phyloP scores from a whole-genome alignment of 2,888 invertebrate species.

The Ligdia adustata region DNA sequence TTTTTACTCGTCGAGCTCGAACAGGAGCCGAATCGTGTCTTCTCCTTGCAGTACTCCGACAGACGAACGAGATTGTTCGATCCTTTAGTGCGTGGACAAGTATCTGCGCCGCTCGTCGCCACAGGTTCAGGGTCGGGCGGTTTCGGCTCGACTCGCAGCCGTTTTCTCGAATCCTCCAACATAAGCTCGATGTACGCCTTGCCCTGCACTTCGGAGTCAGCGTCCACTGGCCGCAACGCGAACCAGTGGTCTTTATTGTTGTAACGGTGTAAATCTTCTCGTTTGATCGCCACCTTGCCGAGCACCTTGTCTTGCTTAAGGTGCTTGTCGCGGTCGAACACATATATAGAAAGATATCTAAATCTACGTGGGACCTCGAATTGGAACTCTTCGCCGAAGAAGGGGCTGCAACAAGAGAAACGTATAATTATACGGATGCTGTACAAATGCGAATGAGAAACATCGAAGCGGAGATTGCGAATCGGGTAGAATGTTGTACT shows the following conservation, averaged over 20 bases:
- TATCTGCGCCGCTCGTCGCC: conserved; percentile 53
- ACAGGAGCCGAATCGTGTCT: conserved; percentile 77
- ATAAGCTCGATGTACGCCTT: conserved; percentile 93
- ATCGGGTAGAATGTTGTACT: conserved; percentile 45
- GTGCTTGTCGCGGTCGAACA: conserved; percentile 93
- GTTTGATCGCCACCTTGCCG: conserved; percentile 92
- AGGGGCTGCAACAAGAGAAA: conserved; percentile 87
- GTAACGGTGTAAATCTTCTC: conserved; percentile 93
- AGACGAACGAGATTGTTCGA: conserved; percentile 73
- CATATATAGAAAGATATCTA: conserved; percentile 94
- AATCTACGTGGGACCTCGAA: conserved; percentile 96
- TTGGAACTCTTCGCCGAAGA: conserved; percentile 96
- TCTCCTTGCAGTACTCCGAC: conserved; percentile 78
- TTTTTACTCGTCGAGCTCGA: conserved; percentile 79
- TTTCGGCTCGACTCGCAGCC: conserved; percentile 79
- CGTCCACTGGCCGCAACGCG: conserved; percentile 92
- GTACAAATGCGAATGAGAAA: conserved; percentile 1
- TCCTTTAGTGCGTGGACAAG: conserved; percentile 62
- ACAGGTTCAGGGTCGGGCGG: conserved; percentile 71
- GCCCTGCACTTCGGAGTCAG: conserved; percentile 95
- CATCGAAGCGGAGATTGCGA: conserved; percentile 1
- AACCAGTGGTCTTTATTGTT: conserved; percentile 98
- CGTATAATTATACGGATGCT: background rate
- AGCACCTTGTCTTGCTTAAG: conserved; percentile 93
- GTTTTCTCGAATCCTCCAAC: conserved; percentile 85